These are phyloP conservation scores for Panagrolaimus sp. DNA, from an alignment of 1,140 invertebrate genomes.

Conservation along the genomic window DNA sequence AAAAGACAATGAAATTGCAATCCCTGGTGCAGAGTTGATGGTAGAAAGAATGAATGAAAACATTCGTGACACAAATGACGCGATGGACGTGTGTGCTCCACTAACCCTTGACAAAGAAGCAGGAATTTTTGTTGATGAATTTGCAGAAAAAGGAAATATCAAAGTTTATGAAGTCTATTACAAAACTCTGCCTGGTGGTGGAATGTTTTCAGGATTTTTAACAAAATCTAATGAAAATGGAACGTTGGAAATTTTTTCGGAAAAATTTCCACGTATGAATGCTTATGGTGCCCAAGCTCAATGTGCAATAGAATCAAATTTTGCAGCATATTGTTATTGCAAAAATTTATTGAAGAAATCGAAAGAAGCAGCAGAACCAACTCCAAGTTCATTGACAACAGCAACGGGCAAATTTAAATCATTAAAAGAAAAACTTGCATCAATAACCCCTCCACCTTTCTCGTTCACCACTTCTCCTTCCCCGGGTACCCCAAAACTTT, in stretches of 20 bases:
- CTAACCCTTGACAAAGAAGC: not conserved
- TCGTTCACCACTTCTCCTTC: too few relatives aligned
- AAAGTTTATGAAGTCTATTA: not conserved
- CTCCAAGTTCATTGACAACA: too few relatives aligned
- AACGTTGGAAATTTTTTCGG: too few relatives aligned
- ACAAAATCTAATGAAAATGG: not conserved
- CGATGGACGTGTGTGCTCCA: not conserved
- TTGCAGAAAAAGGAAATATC: not conserved
- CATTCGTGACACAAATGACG: not conserved
- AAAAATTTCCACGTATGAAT: constrained; percentile 6
- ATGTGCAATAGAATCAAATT: not conserved
- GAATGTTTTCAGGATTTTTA: not conserved
- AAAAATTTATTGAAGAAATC: not conserved
- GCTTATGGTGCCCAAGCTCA: not conserved
- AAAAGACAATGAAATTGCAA: not conserved
- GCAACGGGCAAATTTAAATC: too few relatives aligned
- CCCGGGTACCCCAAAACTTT: too few relatives aligned
- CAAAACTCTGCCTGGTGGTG: not conserved
- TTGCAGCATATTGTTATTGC: not conserved
- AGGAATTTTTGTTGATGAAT: not conserved
- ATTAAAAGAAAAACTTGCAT: too few relatives aligned
- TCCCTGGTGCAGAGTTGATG: not conserved
- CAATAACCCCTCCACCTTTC: too few relatives aligned
- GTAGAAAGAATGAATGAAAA: not conserved
- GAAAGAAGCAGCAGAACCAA: too few relatives aligned